Conservation (phyloP, 2,797 vertebrate genomes). For the Melanotaenia trifasciata region DNA sequence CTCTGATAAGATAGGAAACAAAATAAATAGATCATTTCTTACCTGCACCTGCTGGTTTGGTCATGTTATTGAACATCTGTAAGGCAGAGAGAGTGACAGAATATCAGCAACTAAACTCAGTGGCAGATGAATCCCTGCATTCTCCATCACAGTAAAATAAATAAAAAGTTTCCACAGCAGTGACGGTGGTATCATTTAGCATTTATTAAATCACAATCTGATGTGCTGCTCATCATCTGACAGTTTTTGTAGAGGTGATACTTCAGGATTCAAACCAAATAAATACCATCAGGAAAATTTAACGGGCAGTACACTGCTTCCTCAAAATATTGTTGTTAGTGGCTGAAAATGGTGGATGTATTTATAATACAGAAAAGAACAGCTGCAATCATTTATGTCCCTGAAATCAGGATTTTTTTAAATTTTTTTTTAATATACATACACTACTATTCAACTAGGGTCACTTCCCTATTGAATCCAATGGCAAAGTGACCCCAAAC, state of each 20-base stretch:
- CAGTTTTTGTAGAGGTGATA: not conserved
- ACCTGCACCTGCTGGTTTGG: conserved; percentile 77
- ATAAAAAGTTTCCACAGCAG: conserved; percentile 4
- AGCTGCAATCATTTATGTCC: not conserved
- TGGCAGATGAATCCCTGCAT: not conserved
- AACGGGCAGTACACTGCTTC: not conserved
- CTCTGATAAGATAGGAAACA: not conserved
- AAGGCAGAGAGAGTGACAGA: conserved; percentile 52
- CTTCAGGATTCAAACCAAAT: conserved; percentile 1
- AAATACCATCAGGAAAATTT: not conserved
- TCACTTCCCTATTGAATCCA: too few relatives aligned
- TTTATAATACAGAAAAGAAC: not conserved
- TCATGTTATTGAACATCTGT: conserved; percentile 79
- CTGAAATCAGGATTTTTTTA: not conserved
- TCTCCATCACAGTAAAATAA: conserved; percentile 40
- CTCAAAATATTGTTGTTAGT: not conserved
- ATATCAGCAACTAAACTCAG: conserved; percentile 20
- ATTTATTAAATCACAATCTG: not conserved
- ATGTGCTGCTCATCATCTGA: not conserved
- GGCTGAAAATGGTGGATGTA: not conserved
- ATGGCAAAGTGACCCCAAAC: too few relatives aligned
- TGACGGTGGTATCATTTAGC: conserved; percentile 7
- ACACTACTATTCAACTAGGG: not conserved
- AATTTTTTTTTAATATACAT: not conserved
- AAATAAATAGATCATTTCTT: conserved; percentile 48